Percentiles rank a stretch among this genome's conserved stretches.
These are phyloP conservation scores for Brachystomella parvula DNA, from an alignment of 1,140 invertebrate genomes.

Conservation along the genomic window DNA sequence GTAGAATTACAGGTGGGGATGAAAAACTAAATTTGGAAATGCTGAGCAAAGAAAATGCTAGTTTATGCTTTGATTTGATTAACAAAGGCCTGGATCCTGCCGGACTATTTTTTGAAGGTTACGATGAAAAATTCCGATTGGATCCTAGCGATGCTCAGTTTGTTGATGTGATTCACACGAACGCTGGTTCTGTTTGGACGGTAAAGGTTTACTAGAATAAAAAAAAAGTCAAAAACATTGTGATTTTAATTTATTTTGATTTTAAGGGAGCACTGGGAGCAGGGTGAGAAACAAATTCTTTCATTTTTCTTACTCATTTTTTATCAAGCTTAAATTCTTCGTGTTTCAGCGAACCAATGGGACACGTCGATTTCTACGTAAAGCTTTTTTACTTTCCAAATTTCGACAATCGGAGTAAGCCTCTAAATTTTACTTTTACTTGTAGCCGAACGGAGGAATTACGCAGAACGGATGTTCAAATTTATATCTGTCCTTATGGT, in stretches of 20 bases:
- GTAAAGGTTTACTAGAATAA: no score
- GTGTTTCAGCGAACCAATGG: slow-evolving; percentile 66
- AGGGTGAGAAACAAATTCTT: slow-evolving; percentile 20
- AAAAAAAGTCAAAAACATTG: no score
- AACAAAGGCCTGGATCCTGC: slow-evolving; percentile 86
- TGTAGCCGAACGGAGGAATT: slow-evolving; percentile 68
- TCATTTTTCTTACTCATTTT: background rate
- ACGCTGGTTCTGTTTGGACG: slow-evolving; percentile 79
- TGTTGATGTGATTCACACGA: slow-evolving; percentile 91
- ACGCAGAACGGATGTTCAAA: slow-evolving; percentile 83
- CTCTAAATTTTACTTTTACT: no score
- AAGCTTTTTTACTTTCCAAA: no score
- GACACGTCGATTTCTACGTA: slow-evolving; percentile 44
- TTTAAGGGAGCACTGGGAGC: slow-evolving; percentile 51
- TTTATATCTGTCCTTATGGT: slow-evolving; percentile 81
- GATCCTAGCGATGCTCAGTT: slow-evolving; percentile 79
- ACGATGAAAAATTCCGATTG: slow-evolving; percentile 67
- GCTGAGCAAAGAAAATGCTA: no score
- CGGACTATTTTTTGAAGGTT: slow-evolving; percentile 78
- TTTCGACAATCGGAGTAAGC: no score
- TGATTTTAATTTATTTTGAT: no score
- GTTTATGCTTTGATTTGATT: no score
- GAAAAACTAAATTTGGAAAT: no score
- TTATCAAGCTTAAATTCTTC: slow-evolving; percentile 49
- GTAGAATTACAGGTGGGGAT: slow-evolving; percentile 75